phyloP scores from a whole-genome alignment of 1,140 invertebrate genomes.

The Limonius californicus region DNA sequence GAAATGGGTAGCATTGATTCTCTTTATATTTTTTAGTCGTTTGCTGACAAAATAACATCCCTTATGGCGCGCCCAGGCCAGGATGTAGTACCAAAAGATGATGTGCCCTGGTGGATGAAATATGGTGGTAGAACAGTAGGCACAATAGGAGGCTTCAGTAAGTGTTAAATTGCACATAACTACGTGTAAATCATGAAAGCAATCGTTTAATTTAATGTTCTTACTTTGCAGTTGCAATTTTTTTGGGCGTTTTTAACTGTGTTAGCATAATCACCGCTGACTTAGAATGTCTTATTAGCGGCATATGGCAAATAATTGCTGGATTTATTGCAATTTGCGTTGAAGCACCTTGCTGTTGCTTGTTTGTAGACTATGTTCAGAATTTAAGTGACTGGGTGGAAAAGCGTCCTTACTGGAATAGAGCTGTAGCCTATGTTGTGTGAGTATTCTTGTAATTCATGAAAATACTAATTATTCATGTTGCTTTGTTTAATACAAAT shows the following conservation, averaged over 20 bases:
- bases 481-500: conserved; percentile 7
- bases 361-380: conserved; percentile 91
- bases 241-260: conserved; percentile 79
- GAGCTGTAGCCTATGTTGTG: conserved; percentile 81
- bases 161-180: conserved; percentile 45
- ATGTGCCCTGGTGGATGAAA: conserved; percentile 84
- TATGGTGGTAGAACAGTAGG: conserved; percentile 79
- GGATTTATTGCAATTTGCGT: conserved; percentile 82
- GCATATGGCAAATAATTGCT: conserved; percentile 84
- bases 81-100: conserved; percentile 69
- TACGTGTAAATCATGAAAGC: not conserved
- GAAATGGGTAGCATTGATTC: not conserved
- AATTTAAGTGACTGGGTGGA: conserved; percentile 77
- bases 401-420: conserved; percentile 81
- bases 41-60: conserved; percentile 70
- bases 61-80: conserved; percentile 73
- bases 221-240: conserved; percentile 74
- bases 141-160: conserved; percentile 78
- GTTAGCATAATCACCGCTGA: conserved; percentile 63
- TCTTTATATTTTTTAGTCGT: conserved; percentile 57
- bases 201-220: conserved; percentile 18
- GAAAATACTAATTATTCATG: not conserved
- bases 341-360: conserved; percentile 92
- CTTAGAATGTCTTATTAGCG: conserved; percentile 69
- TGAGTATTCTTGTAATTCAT: conserved; percentile 53